Percentiles rank a stretch among this genome's conserved stretches.
phyloP scores from a whole-genome alignment of 2,888 invertebrate genomes.

The Falcaria lacertinaria region DNA sequence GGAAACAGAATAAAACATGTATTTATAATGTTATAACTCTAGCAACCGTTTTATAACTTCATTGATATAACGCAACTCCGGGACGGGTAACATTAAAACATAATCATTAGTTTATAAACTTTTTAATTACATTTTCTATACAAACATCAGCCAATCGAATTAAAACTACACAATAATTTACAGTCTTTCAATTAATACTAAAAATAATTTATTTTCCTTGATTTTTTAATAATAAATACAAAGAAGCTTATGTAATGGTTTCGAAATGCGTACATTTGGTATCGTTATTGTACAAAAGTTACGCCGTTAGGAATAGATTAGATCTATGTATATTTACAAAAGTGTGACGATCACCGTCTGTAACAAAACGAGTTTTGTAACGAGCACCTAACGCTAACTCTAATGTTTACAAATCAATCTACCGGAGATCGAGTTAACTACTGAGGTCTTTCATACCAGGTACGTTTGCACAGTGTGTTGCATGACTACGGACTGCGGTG shows the following conservation, averaged over 20 bases:
- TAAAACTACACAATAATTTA: constrained; percentile 75
- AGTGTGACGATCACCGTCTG: constrained; percentile 54
- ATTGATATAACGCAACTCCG: constrained; percentile 21
- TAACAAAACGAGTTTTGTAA: constrained; percentile 56
- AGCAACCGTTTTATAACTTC: constrained; percentile 37
- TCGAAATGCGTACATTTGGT: constrained; percentile 76
- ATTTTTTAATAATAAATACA: constrained; percentile 69
- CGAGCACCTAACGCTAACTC: constrained; percentile 54
- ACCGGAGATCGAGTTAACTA: constrained; percentile 53
- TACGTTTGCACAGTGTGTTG: constrained; percentile 76
- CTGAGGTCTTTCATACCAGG: constrained; percentile 57
- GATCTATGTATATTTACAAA: constrained; percentile 64
- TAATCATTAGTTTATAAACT: constrained; percentile 61
- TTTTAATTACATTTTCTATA: constrained; percentile 75
- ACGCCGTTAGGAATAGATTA: constrained; percentile 52
- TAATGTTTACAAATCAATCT: constrained; percentile 49
- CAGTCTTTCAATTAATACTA: constrained; percentile 79
- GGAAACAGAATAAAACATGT: constrained; percentile 60
- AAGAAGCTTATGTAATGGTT: constrained; percentile 66
- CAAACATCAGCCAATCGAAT: constrained; percentile 73
- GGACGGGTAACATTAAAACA: constrained; percentile 12
- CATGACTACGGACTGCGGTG: constrained; percentile 67
- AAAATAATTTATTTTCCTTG: constrained; percentile 46
- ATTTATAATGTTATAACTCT: constrained; percentile 42
- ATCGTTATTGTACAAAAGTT: constrained; percentile 78